Percentiles rank a stretch among this genome's conserved stretches.
These are phyloP conservation scores for Eutolmus rufibarbis DNA, from an alignment of 2,888 invertebrate genomes.

Conservation along the genomic window DNA sequence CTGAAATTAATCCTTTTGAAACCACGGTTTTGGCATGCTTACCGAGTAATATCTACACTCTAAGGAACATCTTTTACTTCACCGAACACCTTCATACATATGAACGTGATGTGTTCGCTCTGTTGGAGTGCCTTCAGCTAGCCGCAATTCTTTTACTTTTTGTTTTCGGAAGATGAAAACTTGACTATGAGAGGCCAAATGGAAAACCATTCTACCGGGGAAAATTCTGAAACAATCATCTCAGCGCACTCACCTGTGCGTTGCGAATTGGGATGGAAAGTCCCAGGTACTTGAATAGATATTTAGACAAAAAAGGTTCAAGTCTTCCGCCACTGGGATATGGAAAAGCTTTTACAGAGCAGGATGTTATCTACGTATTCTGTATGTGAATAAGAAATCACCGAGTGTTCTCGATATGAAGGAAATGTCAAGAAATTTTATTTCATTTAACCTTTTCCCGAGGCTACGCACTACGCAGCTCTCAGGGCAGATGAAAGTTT, in stretches of 20 bases:
- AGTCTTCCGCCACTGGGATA: not conserved
- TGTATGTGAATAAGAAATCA: slow-evolving; percentile 45
- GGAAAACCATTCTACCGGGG: slow-evolving; percentile 13
- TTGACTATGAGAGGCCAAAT: not conserved
- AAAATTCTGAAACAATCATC: slow-evolving; percentile 8
- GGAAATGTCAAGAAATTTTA: slow-evolving; percentile 41
- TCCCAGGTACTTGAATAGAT: slow-evolving; percentile 2
- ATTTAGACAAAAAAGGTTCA: not conserved
- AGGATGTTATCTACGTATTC: not conserved
- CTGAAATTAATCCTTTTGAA: not conserved
- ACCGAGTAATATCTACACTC: not conserved
- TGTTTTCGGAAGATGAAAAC: not conserved
- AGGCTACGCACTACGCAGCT: not conserved
- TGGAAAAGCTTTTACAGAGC: not conserved
- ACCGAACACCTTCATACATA: not conserved
- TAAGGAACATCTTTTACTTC: not conserved
- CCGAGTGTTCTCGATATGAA: slow-evolving; percentile 32
- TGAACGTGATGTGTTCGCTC: not conserved
- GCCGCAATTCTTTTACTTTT: not conserved
- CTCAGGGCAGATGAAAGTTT: slow-evolving; percentile 19
- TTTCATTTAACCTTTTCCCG: not conserved
- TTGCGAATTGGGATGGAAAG: not conserved
- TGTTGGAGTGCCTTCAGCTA: not conserved
- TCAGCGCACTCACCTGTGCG: slow-evolving; percentile 8
- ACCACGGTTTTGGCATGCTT: not conserved